These are phyloP conservation scores for Cephus rjabovi DNA, from an alignment of 2,888 invertebrate genomes.

Conservation along the genomic window DNA sequence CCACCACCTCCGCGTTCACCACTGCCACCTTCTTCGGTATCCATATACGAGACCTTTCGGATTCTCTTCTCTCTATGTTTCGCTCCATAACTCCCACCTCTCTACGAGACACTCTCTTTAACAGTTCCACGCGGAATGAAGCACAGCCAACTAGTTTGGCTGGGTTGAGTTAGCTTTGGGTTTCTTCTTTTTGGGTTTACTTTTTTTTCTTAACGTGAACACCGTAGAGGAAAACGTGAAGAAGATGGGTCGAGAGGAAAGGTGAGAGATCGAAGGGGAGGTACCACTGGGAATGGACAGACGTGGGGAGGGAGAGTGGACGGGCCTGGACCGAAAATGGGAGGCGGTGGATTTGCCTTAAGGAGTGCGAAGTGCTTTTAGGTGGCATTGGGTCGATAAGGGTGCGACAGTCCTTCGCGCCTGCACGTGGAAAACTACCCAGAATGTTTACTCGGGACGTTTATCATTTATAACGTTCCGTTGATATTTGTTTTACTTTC, in stretches of 20 bases:
- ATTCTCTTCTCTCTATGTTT: neutral
- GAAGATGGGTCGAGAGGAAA: neutral
- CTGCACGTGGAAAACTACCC: constrained; percentile 5
- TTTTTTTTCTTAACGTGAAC: no score
- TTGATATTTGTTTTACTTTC: neutral
- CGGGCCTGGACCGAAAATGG: neutral
- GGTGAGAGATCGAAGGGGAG: neutral
- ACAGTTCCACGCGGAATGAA: neutral
- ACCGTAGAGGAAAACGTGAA: neutral
- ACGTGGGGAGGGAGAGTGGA: neutral
- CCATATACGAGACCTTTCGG: neutral
- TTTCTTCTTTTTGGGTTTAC: no score
- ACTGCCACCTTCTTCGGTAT: neutral
- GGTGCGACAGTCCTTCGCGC: constrained; percentile 8
- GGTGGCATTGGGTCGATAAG: constrained; percentile 9
- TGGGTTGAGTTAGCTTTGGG: neutral
- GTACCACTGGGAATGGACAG: neutral
- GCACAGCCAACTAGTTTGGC: no score
- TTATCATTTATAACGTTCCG: neutral
- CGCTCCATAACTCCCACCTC: neutral
- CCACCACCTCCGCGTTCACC: neutral
- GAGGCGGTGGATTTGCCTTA: neutral
- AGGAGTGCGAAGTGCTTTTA: neutral
- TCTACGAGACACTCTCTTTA: neutral
- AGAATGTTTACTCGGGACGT: neutral